phyloP scores from a whole-genome alignment of 2,113 vertebrate species.

The Tyrannus savana region DNA sequence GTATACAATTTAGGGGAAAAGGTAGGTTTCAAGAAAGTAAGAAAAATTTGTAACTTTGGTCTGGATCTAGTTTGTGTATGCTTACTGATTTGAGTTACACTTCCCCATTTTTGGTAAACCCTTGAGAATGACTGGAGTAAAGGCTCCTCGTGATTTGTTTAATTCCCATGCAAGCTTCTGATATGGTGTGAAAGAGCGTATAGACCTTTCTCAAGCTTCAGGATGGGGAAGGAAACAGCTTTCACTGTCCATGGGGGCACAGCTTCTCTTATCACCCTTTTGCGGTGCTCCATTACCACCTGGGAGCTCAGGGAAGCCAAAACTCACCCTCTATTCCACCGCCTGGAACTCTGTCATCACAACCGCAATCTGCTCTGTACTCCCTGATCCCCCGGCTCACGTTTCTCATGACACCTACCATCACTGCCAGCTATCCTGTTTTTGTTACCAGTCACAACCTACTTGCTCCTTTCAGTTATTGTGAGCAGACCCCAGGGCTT shows the following conservation, averaged over 20 bases:
- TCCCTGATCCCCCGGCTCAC: background rate
- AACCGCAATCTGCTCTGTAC: fast-evolving
- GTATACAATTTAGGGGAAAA: background rate
- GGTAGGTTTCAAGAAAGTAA: background rate
- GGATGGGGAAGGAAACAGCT: background rate
- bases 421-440: background rate
- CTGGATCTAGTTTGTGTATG: fast-evolving
- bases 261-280: background rate
- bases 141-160: background rate
- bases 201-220: background rate
- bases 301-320: background rate
- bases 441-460: background rate
- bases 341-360: background rate
- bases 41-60: background rate
- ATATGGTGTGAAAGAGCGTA: background rate
- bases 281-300: background rate
- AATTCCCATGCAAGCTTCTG: background rate
- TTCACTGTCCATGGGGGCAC: background rate
- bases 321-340: background rate
- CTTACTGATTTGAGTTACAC: background rate
- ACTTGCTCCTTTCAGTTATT: background rate
- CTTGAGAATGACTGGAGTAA: background rate
- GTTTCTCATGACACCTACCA: background rate
- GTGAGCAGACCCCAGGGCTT: background rate
- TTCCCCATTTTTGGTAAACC: background rate